A percentile compares a stretch with the other conserved stretches of the same genome.
Evolutionary conservation across 2,113 vertebrate species (phyloP).

Genomic region (Pelodiscus sinensis): DNA sequence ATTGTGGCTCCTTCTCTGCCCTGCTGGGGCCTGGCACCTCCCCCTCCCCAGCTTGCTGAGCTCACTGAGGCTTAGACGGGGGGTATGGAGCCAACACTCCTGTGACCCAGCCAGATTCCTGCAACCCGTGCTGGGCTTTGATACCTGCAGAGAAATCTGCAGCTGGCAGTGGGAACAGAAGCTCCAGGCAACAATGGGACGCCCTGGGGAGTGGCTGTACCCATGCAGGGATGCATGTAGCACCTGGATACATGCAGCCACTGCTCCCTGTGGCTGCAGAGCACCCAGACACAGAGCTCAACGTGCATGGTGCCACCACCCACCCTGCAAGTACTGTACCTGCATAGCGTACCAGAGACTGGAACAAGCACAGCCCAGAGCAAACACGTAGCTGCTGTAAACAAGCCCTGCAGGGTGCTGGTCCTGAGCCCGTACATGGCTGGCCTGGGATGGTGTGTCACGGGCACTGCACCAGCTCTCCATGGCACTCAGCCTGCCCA

Average conservation of each 20-base stretch:
- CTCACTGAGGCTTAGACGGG: neutral
- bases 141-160: too few species aligned
- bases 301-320: too few species aligned
- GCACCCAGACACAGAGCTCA: neutral
- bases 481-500: neutral
- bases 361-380: neutral
- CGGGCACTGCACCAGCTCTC: neutral
- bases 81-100: neutral
- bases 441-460: neutral
- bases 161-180: neutral
- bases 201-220: neutral
- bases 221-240: neutral
- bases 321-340: too few species aligned
- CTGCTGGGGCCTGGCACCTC: neutral
- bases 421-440: neutral
- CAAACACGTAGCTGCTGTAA: neutral
- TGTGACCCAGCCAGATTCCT: too few species aligned
- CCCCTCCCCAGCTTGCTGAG: neutral
- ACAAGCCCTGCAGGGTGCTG: neutral
- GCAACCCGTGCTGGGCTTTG: too few species aligned
- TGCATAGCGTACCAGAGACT: too few species aligned
- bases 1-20: neutral
- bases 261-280: neutral
- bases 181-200: neutral
- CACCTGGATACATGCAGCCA: neutral